Evolutionary conservation across 2,113 vertebrate species (phyloP).

Genomic region (Tautogolabrus adspersus): DNA sequence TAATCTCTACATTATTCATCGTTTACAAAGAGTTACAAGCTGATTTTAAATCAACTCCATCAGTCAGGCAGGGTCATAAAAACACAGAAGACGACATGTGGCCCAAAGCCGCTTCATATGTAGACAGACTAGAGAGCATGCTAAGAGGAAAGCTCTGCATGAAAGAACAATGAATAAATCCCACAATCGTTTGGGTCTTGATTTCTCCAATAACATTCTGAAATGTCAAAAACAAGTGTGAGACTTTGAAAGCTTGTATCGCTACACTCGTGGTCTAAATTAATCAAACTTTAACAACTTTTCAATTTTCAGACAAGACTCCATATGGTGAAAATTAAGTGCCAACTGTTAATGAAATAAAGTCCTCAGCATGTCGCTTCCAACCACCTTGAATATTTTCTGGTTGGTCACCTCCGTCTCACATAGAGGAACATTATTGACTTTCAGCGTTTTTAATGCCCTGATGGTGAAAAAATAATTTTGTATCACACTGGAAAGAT

Average conservation of each 20-base stretch:
- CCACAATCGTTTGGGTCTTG: too few relatives aligned
- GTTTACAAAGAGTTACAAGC: constrained; percentile 18
- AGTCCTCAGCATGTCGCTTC: constrained; percentile 33
- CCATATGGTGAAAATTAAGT: constrained; percentile 46
- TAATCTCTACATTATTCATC: constrained; percentile 57
- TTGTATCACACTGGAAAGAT: background rate
- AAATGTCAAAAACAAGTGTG: constrained; percentile 48
- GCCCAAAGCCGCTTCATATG: constrained; percentile 15
- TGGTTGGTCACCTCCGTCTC: constrained; percentile 35
- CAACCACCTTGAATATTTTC: constrained; percentile 33
- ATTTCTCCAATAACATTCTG: constrained; percentile 2
- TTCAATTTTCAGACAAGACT: constrained; percentile 40
- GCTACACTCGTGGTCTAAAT: constrained; percentile 2
- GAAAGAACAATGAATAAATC: background rate
- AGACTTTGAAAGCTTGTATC: constrained; percentile 13
- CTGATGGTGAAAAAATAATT: background rate
- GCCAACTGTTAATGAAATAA: constrained; percentile 57
- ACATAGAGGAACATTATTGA: background rate
- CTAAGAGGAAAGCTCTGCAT: background rate
- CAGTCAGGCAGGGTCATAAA: constrained; percentile 22
- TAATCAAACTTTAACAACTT: constrained; percentile 10
- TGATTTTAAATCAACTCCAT: constrained; percentile 33
- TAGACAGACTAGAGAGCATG: constrained; percentile 11
- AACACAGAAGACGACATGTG: constrained; percentile 45
- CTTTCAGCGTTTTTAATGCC: background rate